These are phyloP conservation scores for Pelusios castaneus DNA, from an alignment of 2,113 vertebrate species.

Conservation along the genomic window DNA sequence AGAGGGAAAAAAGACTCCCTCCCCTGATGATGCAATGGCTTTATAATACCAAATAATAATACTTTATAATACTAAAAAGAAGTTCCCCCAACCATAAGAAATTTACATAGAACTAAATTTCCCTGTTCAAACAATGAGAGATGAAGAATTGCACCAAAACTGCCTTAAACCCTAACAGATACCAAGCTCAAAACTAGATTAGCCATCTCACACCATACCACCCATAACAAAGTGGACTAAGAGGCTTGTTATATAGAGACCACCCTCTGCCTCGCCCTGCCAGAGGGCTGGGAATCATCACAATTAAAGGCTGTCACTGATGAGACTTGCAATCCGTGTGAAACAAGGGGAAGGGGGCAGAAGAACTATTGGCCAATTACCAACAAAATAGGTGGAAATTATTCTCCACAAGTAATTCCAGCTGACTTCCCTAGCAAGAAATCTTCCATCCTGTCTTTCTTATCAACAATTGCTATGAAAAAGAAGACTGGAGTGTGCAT, in stretches of 20 bases:
- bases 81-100: neutral
- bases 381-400: neutral
- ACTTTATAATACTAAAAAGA: no score
- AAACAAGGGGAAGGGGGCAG: neutral
- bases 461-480: neutral
- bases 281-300: no score
- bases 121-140: neutral
- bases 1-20: no score
- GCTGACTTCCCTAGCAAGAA: neutral
- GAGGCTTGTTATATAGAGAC: no score
- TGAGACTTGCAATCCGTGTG: neutral
- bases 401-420: neutral
- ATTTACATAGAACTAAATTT: neutral
- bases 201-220: neutral
- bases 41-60: neutral
- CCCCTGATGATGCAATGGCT: neutral
- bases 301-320: neutral
- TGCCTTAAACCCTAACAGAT: neutral
- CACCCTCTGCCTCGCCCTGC: no score
- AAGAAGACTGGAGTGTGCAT: neutral
- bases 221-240: no score
- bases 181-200: neutral
- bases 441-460: neutral
- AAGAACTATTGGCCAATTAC: neutral
- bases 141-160: neutral